Evolutionary conservation across 1,140 invertebrate species (phyloP), one percentile per base, ranked within the genome.

Genomic region (Apis florea): DNA sequence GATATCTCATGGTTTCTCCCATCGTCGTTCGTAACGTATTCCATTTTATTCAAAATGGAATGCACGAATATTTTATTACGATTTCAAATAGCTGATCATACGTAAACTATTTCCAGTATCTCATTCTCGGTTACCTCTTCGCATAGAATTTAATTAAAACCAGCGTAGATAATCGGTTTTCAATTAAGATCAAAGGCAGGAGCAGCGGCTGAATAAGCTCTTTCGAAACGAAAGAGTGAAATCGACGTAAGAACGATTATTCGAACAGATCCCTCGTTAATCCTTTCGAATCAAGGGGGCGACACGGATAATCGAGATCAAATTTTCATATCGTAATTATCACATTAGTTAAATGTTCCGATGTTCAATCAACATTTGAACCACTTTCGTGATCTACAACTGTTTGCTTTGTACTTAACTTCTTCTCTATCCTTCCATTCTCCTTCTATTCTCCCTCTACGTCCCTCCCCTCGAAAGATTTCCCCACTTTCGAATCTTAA

Each of bases 291-390:
- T 70, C 49, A 69, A 69, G 69, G 24, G 24, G 19, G 47, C 66
- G 66, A 78, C 54, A 58, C 53, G 13, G 54, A 2, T 31, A 13
- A 53, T 69, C 66, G 54, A 12, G 64, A 68, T 77, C 12, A 24
- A 78, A 78, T 78, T 69, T 78, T 78, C 76, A 78, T 78, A 78
- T 70, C 66, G 76, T 78, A 61, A 78, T 78, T 70, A 78, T 78
- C 76, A 70, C 76, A n/a, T n/a, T n/a, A n/a, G 51, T 70, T 66
- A n/a, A n/a, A 59, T 69, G n/a, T 78, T 51, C 54, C 47, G 69
- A 21, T 24, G 12, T 19, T 10, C 17, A 4, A 40, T 4, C 31
- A 40, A 40, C 4, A 5, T 40, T 40, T 40, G 4, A 40, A 40
- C 31, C 6, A 40, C 5, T 40, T 40, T 40, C 31, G 4, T 6